These are phyloP conservation scores for Clarias pachynema DNA, from an alignment of 2,797 vertebrate species.

Conservation along the genomic window DNA sequence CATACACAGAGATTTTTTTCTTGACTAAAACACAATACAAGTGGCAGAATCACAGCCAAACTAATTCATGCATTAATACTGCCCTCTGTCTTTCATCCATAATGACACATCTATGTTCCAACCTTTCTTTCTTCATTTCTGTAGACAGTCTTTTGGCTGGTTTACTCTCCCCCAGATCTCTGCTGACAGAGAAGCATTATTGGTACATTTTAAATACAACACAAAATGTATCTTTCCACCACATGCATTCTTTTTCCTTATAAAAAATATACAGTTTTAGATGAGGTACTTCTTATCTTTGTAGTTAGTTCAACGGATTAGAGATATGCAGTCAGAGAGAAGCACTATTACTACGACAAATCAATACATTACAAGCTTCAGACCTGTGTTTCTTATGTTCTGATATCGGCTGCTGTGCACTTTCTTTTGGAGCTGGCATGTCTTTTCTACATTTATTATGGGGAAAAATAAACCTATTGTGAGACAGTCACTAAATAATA, in stretches of 20 bases:
- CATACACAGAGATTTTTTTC: neutral
- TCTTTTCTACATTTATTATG: conserved; percentile 68
- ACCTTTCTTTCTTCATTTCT: conserved; percentile 78
- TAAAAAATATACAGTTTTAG: neutral
- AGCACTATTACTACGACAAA: neutral
- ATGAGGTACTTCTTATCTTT: neutral
- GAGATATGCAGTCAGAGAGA: neutral
- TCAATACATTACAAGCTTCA: neutral
- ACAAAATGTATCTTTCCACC: neutral
- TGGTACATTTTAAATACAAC: conserved; percentile 30
- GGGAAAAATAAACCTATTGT: conserved; percentile 37
- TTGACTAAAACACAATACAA: neutral
- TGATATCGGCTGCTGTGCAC: conserved; percentile 64
- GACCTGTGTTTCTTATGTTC: conserved; percentile 76
- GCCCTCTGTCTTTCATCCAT: conserved; percentile 49
- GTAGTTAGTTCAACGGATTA: neutral
- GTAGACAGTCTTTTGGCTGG: conserved; percentile 65
- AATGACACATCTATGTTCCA: conserved; percentile 49
- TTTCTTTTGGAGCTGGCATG: conserved; percentile 65
- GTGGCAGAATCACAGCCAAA: conserved; percentile 13
- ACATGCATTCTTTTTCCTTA: neutral
- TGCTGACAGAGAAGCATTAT: conserved; percentile 69
- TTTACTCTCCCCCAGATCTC: conserved; percentile 71
- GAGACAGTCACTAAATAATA: conserved; percentile 1
- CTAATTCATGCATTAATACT: conserved; percentile 47